These are phyloP conservation scores for Scytalopus superciliaris DNA, from an alignment of 2,113 vertebrate species.

Conservation along the genomic window DNA sequence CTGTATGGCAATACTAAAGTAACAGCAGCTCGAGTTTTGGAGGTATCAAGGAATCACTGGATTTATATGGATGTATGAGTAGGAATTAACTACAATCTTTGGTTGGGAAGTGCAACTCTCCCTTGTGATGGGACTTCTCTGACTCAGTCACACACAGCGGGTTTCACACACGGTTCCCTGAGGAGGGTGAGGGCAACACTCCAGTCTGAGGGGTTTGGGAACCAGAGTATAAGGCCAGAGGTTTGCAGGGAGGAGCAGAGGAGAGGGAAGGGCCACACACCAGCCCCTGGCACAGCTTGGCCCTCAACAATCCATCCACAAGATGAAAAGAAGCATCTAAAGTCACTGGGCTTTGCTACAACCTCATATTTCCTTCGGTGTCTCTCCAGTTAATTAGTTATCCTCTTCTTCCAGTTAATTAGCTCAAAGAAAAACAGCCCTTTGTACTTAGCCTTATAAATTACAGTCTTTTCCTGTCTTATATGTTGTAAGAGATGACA, in stretches of 20 bases:
- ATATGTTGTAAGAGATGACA: not conserved
- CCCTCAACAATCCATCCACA: not conserved
- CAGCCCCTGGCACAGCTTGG: not conserved
- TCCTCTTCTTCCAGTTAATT: slow-evolving; percentile 55
- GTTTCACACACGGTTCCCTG: not conserved
- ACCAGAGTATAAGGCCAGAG: accelerated
- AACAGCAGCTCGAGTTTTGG: not conserved
- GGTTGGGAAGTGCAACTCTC: not conserved
- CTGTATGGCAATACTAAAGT: accelerated
- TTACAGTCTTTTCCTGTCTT: slow-evolving; percentile 4
- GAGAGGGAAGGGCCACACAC: not conserved
- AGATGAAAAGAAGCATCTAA: not conserved
- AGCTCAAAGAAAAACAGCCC: slow-evolving; percentile 53
- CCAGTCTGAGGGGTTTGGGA: accelerated
- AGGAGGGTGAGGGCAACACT: accelerated
- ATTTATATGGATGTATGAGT: accelerated
- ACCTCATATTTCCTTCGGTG: not conserved
- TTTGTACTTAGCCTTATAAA: slow-evolving; percentile 53
- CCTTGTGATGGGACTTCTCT: not conserved
- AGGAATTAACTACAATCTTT: not conserved
- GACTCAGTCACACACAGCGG: accelerated
- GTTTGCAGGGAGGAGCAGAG: not conserved
- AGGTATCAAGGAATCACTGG: not conserved
- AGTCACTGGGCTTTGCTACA: not conserved
- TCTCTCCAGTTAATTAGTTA: slow-evolving; percentile 56